Base-by-base conservation (phyloP, 2,797 vertebrate genomes). In the Sebastes umbrosus region DNA sequence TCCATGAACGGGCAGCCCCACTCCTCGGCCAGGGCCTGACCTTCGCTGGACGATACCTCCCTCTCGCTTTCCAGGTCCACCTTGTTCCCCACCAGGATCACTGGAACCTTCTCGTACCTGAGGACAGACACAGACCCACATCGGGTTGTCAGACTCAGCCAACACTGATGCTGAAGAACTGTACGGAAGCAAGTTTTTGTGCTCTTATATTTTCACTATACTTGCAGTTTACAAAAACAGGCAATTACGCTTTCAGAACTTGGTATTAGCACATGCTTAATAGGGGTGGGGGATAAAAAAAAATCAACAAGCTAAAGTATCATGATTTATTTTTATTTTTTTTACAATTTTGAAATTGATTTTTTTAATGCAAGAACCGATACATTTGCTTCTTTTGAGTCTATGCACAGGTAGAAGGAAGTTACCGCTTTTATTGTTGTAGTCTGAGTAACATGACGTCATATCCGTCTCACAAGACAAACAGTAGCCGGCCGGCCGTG, bases 1-100 rank as follows among this genome's bases (percentile, higher is more conserved):
- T 99, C 98, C 97, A 99, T 99, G 88, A 99, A 99, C 20, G 98
- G 98, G 90, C 98, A 99, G 91, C 98, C 98, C 98, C 98, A 99
- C 94, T 99, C 98, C 94, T 99, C 98, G 1, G 98, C 98, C 85
- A 99, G 94, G 20, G 98, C 97, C 90, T 98, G 97, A 62, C 98
- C 98, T 91, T 99, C 98, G 13, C 91, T 97, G 54, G 97, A 95
- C 0, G 98, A 98, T 55, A 99, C 98, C 93, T 99, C 98, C 88
- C 98, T 84, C 93, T 99, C 98, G 55, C 97, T 98, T 90, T 99
- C 98, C 95, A 99, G 96, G 95, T 99, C 98, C 95, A 99, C 98
- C 90, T 99, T 99, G 94, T 99, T 99, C 77, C 98, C 98, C 85
- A 99, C 98, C 94, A 99, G 96, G 94, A 99, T 99, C 93, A 99